Conservation (phyloP, 1,140 invertebrate species). For the Anagrus nilaparvatae region DNA sequence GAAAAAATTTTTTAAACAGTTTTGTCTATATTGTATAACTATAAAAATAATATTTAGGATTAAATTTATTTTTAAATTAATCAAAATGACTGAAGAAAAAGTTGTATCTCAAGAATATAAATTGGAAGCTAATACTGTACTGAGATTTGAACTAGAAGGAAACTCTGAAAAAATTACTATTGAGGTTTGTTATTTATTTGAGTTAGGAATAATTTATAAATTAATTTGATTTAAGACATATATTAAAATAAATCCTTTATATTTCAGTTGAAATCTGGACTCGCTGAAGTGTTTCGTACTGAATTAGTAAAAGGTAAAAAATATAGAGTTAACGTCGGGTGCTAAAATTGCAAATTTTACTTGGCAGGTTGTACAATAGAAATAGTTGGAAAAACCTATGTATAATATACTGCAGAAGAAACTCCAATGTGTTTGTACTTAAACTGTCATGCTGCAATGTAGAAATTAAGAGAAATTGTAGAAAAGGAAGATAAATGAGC, state of each 20-base stretch:
- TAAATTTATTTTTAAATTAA: slow-evolving; percentile 1
- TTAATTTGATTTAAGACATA: neutral
- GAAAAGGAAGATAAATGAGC: slow-evolving; percentile 61
- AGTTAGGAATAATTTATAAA: neutral
- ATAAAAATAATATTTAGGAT: no score
- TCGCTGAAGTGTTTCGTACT: slow-evolving; percentile 93
- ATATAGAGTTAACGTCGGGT: slow-evolving; percentile 79
- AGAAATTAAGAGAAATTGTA: slow-evolving; percentile 73
- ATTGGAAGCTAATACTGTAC: slow-evolving; percentile 74
- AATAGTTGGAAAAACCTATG: slow-evolving; percentile 76
- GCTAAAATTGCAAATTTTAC: slow-evolving; percentile 93
- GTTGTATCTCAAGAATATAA: slow-evolving; percentile 60
- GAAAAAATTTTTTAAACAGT: no score
- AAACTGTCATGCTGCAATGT: slow-evolving; percentile 89
- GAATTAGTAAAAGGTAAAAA: slow-evolving; percentile 88
- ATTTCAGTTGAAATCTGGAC: slow-evolving; percentile 65
- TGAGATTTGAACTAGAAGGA: slow-evolving; percentile 86
- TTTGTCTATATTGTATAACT: no score
- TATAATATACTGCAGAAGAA: slow-evolving; percentile 88
- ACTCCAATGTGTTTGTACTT: slow-evolving; percentile 93
- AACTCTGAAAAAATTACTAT: slow-evolving; percentile 74
- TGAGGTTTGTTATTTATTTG: slow-evolving; percentile 64
- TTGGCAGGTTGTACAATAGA: slow-evolving; percentile 87
- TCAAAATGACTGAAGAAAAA: slow-evolving; percentile 31
- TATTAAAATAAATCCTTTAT: slow-evolving; percentile 4